phyloP scores from a whole-genome alignment of 2,888 invertebrate species.

The Gastrophysa polygoni region DNA sequence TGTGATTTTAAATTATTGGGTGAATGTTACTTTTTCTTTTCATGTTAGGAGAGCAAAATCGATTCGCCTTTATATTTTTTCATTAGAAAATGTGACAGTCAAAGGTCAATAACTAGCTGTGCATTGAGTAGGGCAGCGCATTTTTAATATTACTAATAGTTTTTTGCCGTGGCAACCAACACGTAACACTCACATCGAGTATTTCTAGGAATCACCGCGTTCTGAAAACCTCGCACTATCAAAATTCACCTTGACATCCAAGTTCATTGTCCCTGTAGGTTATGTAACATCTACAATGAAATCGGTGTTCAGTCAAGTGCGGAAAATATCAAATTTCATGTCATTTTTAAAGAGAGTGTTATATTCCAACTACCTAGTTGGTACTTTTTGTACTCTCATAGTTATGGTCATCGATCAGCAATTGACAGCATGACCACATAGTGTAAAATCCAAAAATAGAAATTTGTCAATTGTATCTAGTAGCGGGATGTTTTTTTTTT shows the following conservation, averaged over 20 bases:
- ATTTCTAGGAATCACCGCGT: background rate
- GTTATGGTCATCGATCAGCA: background rate
- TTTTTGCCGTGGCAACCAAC: too few species aligned
- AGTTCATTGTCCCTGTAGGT: background rate
- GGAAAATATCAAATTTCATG: background rate
- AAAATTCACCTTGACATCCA: background rate
- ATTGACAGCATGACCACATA: background rate
- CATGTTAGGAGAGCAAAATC: too few species aligned
- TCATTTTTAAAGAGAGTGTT: background rate
- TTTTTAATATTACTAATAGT: background rate
- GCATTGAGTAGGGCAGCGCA: too few species aligned
- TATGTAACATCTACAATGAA: background rate
- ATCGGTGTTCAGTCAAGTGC: background rate
- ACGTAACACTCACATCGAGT: background rate
- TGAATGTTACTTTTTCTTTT: too few species aligned
- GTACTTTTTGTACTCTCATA: too few species aligned
- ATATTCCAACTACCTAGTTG: background rate
- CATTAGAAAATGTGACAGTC: too few species aligned
- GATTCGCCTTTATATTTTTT: too few species aligned
- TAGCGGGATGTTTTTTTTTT: too few species aligned
- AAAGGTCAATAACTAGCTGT: too few species aligned
- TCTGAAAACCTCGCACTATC: background rate
- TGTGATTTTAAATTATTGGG: too few species aligned
- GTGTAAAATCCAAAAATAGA: too few species aligned
- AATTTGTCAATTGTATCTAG: too few species aligned